Conservation (phyloP, 2,797 vertebrate genomes). For the Bradypodion pumilum region DNA sequence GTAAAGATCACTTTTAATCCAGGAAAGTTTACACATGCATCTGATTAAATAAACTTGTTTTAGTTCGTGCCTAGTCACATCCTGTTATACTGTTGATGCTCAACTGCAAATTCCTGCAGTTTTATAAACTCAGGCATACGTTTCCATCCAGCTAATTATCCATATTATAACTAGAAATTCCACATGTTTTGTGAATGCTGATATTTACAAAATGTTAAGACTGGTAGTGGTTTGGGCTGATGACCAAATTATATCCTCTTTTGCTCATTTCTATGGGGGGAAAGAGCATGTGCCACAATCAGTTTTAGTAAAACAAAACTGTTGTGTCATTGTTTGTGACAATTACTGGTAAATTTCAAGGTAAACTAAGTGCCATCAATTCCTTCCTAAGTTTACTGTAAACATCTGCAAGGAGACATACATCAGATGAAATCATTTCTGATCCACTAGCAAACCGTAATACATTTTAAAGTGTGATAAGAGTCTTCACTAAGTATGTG, state of each 20-base stretch:
- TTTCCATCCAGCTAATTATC: not conserved
- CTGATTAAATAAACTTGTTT: not conserved
- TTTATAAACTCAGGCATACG: not conserved
- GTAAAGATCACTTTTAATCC: constrained; percentile 10
- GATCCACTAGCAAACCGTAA: not conserved
- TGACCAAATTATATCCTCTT: not conserved
- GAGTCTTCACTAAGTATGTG: too few relatives aligned
- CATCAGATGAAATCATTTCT: not conserved
- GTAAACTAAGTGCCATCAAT: not conserved
- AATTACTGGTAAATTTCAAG: not conserved
- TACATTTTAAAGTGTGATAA: not conserved
- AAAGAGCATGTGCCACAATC: not conserved
- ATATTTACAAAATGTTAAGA: not conserved
- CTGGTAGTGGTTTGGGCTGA: not conserved
- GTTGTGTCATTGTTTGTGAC: not conserved
- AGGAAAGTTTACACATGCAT: accelerated
- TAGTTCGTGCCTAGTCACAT: not conserved
- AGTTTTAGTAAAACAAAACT: not conserved
- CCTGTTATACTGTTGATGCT: not conserved
- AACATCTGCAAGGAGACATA: too few relatives aligned
- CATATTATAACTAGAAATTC: not conserved
- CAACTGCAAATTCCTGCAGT: not conserved
- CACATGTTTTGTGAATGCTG: not conserved
- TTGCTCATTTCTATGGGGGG: not conserved
- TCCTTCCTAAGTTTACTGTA: not conserved